A percentile compares a stretch with the other conserved stretches of the same genome.
Conservation (phyloP, 2,888 invertebrate species). For the Bombylius major region DNA sequence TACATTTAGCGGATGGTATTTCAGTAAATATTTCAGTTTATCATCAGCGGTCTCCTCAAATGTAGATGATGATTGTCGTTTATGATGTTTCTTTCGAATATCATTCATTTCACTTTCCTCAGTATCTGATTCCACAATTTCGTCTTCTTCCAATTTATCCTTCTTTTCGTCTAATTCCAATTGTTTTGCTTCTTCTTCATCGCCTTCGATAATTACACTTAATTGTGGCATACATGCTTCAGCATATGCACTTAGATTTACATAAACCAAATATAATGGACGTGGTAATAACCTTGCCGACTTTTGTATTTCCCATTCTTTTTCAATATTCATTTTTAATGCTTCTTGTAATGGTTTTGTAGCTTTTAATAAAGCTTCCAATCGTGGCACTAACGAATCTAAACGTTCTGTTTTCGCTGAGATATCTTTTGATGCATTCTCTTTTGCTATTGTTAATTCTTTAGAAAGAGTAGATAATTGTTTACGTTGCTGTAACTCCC, state of each 20-base stretch:
- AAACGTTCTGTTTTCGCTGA: slow-evolving; percentile 62
- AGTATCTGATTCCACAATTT: slow-evolving; percentile 53
- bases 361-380: slow-evolving; percentile 56
- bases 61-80: slow-evolving; percentile 5
- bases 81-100: slow-evolving; percentile 14
- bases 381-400: slow-evolving; percentile 68
- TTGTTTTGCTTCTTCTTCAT: slow-evolving; percentile 56
- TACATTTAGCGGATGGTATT: slow-evolving; percentile 22
- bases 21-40: slow-evolving; percentile 17
- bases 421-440: slow-evolving; percentile 60
- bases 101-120: slow-evolving; percentile 43
- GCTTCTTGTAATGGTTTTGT: slow-evolving; percentile 85
- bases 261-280: slow-evolving; percentile 75
- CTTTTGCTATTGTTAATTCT: slow-evolving; percentile 62
- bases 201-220: slow-evolving; percentile 46
- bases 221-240: slow-evolving; percentile 52
- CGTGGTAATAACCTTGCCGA: slow-evolving; percentile 63
- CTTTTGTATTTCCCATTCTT: slow-evolving; percentile 63
- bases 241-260: slow-evolving; percentile 69
- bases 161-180: slow-evolving; percentile 40
- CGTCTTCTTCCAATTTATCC: slow-evolving; percentile 42
- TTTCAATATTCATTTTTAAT: slow-evolving; percentile 66
- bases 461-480: slow-evolving; percentile 64
- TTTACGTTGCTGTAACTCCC: slow-evolving; percentile 82
- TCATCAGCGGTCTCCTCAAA: slow-evolving; percentile 7